These are phyloP conservation scores for Pollenia labialis DNA, from an alignment of 2,888 invertebrate genomes.

Conservation along the genomic window DNA sequence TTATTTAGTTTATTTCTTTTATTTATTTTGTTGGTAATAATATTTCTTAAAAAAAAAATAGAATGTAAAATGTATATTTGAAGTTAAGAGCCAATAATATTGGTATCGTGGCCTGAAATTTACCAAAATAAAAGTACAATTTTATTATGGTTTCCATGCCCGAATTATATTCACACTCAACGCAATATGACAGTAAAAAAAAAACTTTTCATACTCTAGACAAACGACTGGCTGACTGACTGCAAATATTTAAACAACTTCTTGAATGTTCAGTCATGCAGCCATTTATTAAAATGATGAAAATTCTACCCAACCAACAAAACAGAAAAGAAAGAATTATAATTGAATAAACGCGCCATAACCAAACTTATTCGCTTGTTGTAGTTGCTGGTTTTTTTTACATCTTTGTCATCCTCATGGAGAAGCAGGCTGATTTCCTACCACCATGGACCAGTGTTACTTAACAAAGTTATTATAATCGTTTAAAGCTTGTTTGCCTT, in stretches of 20 bases:
- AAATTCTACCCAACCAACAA: conserved; percentile 32
- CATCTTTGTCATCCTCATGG: conserved; percentile 45
- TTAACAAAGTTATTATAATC: conserved; percentile 62
- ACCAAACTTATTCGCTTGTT: conserved; percentile 71
- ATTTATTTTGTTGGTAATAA: no score
- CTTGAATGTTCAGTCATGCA: conserved; percentile 81
- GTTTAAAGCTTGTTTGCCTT: conserved; percentile 60
- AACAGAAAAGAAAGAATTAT: conserved; percentile 66
- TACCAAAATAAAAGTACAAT: no score
- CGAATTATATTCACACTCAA: no score
- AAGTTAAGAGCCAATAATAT: no score
- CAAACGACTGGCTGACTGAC: background rate
- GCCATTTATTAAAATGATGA: conserved; percentile 73
- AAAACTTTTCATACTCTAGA: conserved; percentile 12
- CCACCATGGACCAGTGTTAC: conserved; percentile 46
- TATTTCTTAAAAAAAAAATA: no score
- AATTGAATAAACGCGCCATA: conserved; percentile 82
- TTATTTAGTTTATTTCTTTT: no score
- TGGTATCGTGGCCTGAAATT: no score
- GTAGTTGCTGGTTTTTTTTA: conserved; percentile 36
- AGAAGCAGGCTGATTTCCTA: conserved; percentile 16
- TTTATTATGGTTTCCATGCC: no score
- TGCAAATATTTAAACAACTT: conserved; percentile 76
- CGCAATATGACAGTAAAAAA: background rate
- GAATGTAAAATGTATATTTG: no score